Base-by-base conservation (phyloP, 2,888 invertebrate species). In the Caenorhabditis sp. region DNA sequence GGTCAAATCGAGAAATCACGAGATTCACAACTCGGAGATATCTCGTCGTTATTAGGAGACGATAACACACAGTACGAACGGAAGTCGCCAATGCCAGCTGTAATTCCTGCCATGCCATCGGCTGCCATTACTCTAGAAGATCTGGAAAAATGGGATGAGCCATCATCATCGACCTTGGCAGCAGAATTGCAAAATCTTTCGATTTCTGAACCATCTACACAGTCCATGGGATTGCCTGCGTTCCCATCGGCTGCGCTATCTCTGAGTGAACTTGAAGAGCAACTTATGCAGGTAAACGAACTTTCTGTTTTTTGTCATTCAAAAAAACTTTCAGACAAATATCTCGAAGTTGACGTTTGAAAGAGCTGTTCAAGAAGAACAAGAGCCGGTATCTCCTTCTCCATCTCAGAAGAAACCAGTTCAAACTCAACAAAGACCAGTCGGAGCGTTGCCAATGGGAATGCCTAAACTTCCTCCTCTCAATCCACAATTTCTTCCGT, bases 401-500 rank as follows among this genome's bases (percentile, higher is more conserved):
- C 55, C 23, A 23, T 55, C 17, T 10, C 55, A 55, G 17, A 24
- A 23, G 12, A 55, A 26, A 3, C 27, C 4, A 26, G 10, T 1
- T 1, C 55, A 55, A 10, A 24, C 6, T 26, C 21, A 23, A 4
- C 55, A 6, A 17, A 6, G 5, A 10, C 55, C 55, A 5, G 8
- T 27, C 2, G 5, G 21, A n/a, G 23, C 23, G 3, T 14, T 49
- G 1, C 58, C 58, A 4, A 51, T 64, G 54, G 65, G 65, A 26
- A 58, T 58, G n/a, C 73, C 68, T 14, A 61, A 62, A 31, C 63
- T 77, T 12, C 75, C 77, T n/a, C 78, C 78, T 0, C 62, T 81
- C 24, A 71, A 76, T 26, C 81, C 79, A 1, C 64, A 66, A 31
- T 76, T 78, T 53, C 60, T 72, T 14, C 81, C 69, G 1, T 70